A percentile compares a stretch with the other conserved stretches of the same genome.
These are phyloP conservation scores for Pristionchus japonicus DNA, from an alignment of 2,888 invertebrate genomes.

Conservation along the genomic window DNA sequence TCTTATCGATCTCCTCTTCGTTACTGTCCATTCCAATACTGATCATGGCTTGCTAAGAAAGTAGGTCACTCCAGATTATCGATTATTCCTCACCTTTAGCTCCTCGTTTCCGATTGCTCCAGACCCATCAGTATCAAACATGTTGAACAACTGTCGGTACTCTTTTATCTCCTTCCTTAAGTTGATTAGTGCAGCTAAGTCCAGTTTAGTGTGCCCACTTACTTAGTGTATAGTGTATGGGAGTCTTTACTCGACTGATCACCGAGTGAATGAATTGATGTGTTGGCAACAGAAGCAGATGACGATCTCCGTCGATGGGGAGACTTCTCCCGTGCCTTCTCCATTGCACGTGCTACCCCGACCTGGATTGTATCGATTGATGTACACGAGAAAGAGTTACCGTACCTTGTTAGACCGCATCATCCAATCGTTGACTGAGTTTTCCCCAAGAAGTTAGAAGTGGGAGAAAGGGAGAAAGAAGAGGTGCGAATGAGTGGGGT, in stretches of 20 bases:
- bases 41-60: constrained; percentile 69
- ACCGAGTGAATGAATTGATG: constrained; percentile 6
- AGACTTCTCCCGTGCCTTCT: constrained; percentile 28
- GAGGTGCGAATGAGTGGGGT: constrained; percentile 18
- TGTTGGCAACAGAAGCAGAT: constrained; percentile 26
- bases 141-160: constrained; percentile 71
- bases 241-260: background rate
- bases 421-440: background rate
- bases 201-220: background rate
- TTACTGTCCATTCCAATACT: constrained; percentile 72
- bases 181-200: background rate
- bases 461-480: background rate
- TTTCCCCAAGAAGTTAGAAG: background rate
- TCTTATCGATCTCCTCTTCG: constrained; percentile 70
- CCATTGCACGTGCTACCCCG: constrained; percentile 41
- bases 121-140: constrained; percentile 75
- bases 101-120: constrained; percentile 74
- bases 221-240: constrained; percentile 30
- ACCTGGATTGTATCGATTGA: background rate
- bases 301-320: constrained; percentile 28
- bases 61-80: background rate
- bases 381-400: background rate
- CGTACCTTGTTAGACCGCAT: constrained; percentile 46
- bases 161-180: constrained; percentile 71
- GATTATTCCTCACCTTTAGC: constrained; percentile 53